Evolutionary conservation across 1,140 invertebrate genomes (phyloP).

Genomic region (Chionoecetes opilio): DNA sequence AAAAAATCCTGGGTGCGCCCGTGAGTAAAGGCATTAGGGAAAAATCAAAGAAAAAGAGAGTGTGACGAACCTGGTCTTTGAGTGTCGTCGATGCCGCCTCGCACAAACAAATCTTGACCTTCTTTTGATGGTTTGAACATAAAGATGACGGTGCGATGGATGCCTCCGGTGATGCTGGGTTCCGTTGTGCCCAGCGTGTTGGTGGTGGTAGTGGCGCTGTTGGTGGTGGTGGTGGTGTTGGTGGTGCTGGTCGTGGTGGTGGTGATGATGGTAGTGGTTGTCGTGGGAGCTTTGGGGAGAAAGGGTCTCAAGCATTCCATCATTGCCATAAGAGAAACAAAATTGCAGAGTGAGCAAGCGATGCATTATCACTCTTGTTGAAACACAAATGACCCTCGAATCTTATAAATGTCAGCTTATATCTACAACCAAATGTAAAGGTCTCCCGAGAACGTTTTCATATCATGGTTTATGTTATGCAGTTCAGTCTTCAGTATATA

Average conservation of each 20-base stretch:
- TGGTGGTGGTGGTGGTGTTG: slow-evolving; percentile 72
- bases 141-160: slow-evolving; percentile 83
- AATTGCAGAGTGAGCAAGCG: too few relatives aligned
- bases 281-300: slow-evolving; percentile 46
- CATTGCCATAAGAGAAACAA: too few relatives aligned
- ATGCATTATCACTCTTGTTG: too few relatives aligned
- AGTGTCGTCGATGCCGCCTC: slow-evolving; percentile 83
- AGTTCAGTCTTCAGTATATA: too few relatives aligned
- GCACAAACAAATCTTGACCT: slow-evolving; percentile 85
- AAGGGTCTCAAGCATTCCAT: neutral
- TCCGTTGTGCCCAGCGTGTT: slow-evolving; percentile 77
- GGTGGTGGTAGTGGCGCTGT: too few relatives aligned
- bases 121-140: slow-evolving; percentile 83
- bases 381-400: too few relatives aligned
- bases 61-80: slow-evolving; percentile 77
- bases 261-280: slow-evolving; percentile 63
- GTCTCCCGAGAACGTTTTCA: too few relatives aligned
- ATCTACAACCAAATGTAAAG: too few relatives aligned
- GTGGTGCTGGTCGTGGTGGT: slow-evolving; percentile 80
- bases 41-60: too few relatives aligned
- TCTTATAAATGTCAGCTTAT: too few relatives aligned
- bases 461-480: too few relatives aligned
- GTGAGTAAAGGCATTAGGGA: too few relatives aligned
- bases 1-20: neutral
- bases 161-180: slow-evolving; percentile 80